A percentile compares a stretch with the other conserved stretches of the same genome.
Conservation (phyloP, 1,140 invertebrate species). For the Thaumatotibia leucotreta region DNA sequence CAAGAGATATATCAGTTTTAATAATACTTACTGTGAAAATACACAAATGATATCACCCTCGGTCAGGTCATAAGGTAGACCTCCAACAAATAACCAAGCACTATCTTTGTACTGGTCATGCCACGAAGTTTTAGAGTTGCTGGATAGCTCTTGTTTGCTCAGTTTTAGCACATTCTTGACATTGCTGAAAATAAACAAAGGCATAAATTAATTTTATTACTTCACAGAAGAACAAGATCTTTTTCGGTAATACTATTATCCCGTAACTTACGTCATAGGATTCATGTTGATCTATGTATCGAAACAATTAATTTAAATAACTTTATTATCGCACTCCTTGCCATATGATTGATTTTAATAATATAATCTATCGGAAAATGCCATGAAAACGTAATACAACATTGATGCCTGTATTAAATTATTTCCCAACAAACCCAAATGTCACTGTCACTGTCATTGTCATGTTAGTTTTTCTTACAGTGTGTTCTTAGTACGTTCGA, state of each 20-base stretch:
- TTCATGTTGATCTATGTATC: constrained; percentile 75
- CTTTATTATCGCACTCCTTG: no score
- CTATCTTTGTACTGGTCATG: constrained; percentile 98
- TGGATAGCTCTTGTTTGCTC: constrained; percentile 90
- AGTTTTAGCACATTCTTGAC: constrained; percentile 95
- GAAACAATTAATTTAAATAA: background rate
- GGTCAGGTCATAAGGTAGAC: constrained; percentile 94
- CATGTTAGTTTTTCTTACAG: no score
- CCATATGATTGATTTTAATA: no score
- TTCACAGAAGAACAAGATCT: background rate
- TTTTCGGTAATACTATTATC: background rate
- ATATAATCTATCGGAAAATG: no score
- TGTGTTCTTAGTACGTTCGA: no score
- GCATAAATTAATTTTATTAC: background rate
- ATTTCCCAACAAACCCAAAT: no score
- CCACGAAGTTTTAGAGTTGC: constrained; percentile 93
- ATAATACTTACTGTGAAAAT: constrained; percentile 94
- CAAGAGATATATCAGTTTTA: background rate
- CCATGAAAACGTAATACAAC: no score
- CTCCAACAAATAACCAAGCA: constrained; percentile 99
- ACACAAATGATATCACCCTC: constrained; percentile 98
- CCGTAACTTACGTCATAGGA: constrained; percentile 83
- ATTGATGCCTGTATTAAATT: no score
- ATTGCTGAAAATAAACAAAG: constrained; percentile 85
- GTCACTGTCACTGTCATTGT: no score